Evolutionary conservation across 2,888 invertebrate species (phyloP).

Genomic region (Scaptomyza tumidula): DNA sequence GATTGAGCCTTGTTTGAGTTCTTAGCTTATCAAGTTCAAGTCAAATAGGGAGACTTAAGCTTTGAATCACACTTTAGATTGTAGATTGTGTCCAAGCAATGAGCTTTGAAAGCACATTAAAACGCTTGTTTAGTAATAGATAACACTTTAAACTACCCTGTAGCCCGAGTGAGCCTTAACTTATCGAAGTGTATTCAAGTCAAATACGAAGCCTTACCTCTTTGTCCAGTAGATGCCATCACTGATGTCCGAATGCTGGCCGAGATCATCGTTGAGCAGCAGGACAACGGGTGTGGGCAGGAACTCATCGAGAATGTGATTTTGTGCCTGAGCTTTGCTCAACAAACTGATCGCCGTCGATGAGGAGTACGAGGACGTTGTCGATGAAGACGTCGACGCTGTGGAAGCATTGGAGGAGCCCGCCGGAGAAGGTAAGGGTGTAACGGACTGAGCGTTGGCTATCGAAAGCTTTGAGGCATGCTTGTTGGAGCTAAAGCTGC

Average conservation of each 20-base stretch:
- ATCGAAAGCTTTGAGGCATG: slow-evolving; percentile 46
- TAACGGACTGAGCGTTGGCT: neutral
- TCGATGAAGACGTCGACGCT: slow-evolving; percentile 25
- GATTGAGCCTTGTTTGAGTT: too few relatives aligned
- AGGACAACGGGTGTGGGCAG: slow-evolving; percentile 55
- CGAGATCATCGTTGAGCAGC: slow-evolving; percentile 48
- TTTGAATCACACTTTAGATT: too few relatives aligned
- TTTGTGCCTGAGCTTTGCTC: slow-evolving; percentile 51
- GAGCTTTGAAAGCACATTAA: too few relatives aligned
- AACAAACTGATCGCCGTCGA: slow-evolving; percentile 52
- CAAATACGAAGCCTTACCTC: slow-evolving; percentile 35
- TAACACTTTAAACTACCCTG: too few relatives aligned
- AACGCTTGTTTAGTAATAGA: too few relatives aligned
- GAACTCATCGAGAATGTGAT: slow-evolving; percentile 52
- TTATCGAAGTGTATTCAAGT: too few relatives aligned
- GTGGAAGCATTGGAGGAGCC: slow-evolving; percentile 51
- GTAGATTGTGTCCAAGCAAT: too few relatives aligned
- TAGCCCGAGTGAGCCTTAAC: too few relatives aligned
- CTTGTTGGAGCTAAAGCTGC: slow-evolving; percentile 75
- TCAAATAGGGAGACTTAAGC: slow-evolving; percentile 24
- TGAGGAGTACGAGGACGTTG: slow-evolving; percentile 50
- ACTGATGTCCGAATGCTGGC: slow-evolving; percentile 9
- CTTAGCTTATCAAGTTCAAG: too few relatives aligned
- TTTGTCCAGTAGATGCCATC: slow-evolving; percentile 10
- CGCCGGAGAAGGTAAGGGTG: slow-evolving; percentile 23